Conservation (phyloP, 1,140 invertebrate species). For the Pseudobourletiella spinata region DNA sequence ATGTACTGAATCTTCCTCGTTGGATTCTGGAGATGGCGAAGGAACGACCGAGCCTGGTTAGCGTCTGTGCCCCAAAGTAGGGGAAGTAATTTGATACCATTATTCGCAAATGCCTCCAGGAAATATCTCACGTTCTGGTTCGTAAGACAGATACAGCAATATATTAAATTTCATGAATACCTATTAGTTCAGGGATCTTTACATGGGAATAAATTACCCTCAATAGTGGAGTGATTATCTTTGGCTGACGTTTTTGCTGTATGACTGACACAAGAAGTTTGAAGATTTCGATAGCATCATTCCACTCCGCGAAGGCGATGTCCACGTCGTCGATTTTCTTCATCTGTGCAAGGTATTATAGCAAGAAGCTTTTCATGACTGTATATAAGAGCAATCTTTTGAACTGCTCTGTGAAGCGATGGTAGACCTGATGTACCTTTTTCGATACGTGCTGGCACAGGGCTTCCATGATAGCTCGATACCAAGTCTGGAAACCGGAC, state of each 20-base stretch:
- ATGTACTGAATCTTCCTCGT: constrained; percentile 26
- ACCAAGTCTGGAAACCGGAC: constrained; percentile 32
- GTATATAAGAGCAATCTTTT: not conserved
- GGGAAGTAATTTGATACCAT: constrained; percentile 16
- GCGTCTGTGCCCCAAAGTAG: constrained; percentile 4
- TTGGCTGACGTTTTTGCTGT: constrained; percentile 1
- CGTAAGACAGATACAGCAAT: not conserved
- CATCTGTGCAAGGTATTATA: constrained; percentile 8
- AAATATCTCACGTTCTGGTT: constrained; percentile 19
- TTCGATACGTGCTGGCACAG: constrained; percentile 18
- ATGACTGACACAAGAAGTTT: constrained; percentile 23
- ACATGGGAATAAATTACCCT: constrained; percentile 12
- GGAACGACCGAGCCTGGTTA: constrained; percentile 8
- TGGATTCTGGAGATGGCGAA: constrained; percentile 4
- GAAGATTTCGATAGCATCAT: constrained; percentile 12
- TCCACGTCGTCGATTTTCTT: constrained; percentile 21
- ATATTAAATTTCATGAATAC: not conserved
- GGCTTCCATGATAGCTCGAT: constrained; percentile 15
- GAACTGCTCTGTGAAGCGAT: not conserved
- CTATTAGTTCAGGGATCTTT: not conserved
- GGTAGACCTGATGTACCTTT: constrained; percentile 10
- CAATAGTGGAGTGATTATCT: constrained; percentile 23
- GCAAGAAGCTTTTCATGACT: not conserved
- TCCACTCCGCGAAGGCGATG: constrained; percentile 8
- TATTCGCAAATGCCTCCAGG: constrained; percentile 23